Base-by-base conservation (phyloP, 2,888 invertebrate species). In the Drosophila prolongata region DNA sequence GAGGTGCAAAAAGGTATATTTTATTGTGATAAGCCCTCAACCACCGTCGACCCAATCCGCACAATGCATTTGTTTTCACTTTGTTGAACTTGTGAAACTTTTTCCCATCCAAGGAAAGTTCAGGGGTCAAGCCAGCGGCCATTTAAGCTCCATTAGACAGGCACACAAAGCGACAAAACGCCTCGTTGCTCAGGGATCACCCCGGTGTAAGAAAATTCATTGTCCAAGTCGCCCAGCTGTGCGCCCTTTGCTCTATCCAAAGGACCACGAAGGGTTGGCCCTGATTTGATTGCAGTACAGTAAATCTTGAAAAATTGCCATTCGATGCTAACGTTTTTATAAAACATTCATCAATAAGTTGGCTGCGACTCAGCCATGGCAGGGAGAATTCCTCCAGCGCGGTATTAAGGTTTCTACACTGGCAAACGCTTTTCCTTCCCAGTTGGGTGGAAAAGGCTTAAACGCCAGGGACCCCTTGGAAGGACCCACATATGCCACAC, bases 281-380 rank as follows among this genome's bases (percentile, higher is more conserved):
- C 50, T 19, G 1, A 38, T 40, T 30, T 19, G 47, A 37, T 65
- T 46, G 35, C 44, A 24, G 35, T 14, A 13, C 68, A 65, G 64
- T 90, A 90, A 90, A 90, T 89, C 90, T 89, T 86, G 80, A 90
- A 89, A 90, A 89, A 90, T 90, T 86, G 81, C 88, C 80, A 82
- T 87, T 89, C 83, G 84, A 85, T 87, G 86, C 79, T 77, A 79
- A 80, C 81, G 79, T 88, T 85, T 77, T 73, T 37, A 76, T 37
- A 76, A 75, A 82, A 82, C 85, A 86, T 86, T 85, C 77, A 85
- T 86, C 87, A 86, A 85, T 77, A 77, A 71, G 78, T 77, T 79
- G 61, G 69, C 75, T 62, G 16, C 30, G 44, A 62, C 57, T 76
- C 52, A 35, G 27, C 42, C 59, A 68, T 52, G 65, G 58, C 75